Base-by-base conservation (phyloP, 2,888 invertebrate genomes). In the Itoplectis maculator region DNA sequence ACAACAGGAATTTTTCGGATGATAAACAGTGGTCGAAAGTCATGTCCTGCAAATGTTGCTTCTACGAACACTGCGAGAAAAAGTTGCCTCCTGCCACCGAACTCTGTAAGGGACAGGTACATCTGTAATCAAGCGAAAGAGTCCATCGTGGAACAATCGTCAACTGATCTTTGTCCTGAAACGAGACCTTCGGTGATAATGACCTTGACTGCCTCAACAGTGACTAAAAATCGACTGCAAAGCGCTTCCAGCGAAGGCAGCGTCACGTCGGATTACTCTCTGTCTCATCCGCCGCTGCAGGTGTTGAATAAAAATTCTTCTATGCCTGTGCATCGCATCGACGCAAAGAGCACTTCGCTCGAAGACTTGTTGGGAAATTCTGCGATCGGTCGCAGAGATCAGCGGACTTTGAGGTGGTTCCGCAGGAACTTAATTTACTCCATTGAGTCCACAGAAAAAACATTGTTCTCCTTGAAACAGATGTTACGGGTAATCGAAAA, bases 91-190 rank as follows among this genome's bases (percentile, higher is more conserved):
- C 15, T 70, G 5, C 76, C 76, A n/a, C 82, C 76, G 0, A 79
- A 83, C 54, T 61, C 68, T 9, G 79, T 83, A 35, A 61, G 76
- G 9, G 49, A 79, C 18, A 72, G 73, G 51, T 49, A 77, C 40
- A 13, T 56, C 0, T 61, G 45, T 20, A 0, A 20, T 9, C 45
- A 9, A 20, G 51, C 63, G 1, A 73, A 42, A 18, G 68, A 79
- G 0, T 15, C 51, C 0, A 76, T 76, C 11, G 11, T 6, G 29
- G 82, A 79, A 68, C 68, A 76, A 68, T 51, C 70, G 7, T 11
- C 51, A n/a, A 51, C 29, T 1, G 11, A 11, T 42, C 15, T 18
- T 40, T 23, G 9, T 9, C 9, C 42, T 9, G 29, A 56, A 42
- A 15, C 29, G n/a, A 20, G 13, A 49, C 23, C 4, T 1, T 35